phyloP scores from a whole-genome alignment of 2,888 invertebrate species.

The Zygogramma bicolorata region DNA sequence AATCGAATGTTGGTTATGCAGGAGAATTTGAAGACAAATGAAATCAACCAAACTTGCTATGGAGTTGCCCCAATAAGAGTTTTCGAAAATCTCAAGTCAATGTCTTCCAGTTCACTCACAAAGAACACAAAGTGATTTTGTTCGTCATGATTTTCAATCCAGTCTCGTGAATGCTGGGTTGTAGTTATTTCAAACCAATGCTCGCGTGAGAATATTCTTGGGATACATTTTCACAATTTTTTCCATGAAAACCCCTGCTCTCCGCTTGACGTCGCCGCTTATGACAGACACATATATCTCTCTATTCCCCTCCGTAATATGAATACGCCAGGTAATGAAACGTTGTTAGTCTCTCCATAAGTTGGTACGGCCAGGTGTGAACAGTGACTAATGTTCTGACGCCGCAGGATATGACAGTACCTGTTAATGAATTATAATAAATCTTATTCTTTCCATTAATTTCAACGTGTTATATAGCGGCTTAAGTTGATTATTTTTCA shows the following conservation, averaged over 20 bases:
- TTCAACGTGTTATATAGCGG: not conserved
- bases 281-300: constrained; percentile 25
- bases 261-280: not conserved
- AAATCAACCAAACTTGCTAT: no score
- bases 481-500: not conserved
- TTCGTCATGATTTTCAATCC: no score
- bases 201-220: no score
- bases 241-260: not conserved
- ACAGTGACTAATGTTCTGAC: constrained; percentile 52
- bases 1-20: no score
- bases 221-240: no score
- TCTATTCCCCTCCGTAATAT: constrained; percentile 31
- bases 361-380: constrained; percentile 51
- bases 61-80: no score
- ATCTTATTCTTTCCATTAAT: constrained; percentile 34
- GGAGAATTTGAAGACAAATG: no score
- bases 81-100: no score
- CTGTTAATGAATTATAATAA: constrained; percentile 52
- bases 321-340: constrained; percentile 29
- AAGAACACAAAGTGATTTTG: no score
- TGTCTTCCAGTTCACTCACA: no score
- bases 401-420: constrained; percentile 52
- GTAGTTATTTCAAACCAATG: no score
- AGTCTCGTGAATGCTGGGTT: no score
- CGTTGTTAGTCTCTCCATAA: constrained; percentile 45